Evolutionary conservation across 92 coral and sea anemone species (phyloP), one percentile per base, ranked within the genome.

Genomic region (Palythoa grandis): DNA sequence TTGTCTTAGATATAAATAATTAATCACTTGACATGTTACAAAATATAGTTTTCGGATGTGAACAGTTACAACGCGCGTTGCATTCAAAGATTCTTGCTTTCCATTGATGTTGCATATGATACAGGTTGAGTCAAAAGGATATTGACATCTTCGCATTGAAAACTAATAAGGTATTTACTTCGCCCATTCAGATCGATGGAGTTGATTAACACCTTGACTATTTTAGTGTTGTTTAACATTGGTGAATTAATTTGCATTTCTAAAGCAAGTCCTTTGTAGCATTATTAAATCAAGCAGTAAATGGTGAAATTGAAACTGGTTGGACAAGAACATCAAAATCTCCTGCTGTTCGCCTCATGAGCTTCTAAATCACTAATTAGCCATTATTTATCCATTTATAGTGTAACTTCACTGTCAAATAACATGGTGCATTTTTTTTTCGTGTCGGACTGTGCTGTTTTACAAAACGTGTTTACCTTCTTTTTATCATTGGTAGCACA

Each of bases 221-320:
- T 52, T 63, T 80, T 47, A 48, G 61, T 63, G 22, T 43, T 80
- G 73, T 80, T 80, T 56, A 80, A 67, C 14, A 65, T 80, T 20
- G 47, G 58, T 80, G 73, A 22, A 80, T 39, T 65, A 80, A 80
- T 80, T 80, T 80, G 85, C 85, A 80, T 80, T 43, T 80, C 85
- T 80, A 67, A 67, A 68, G 57, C 74, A 11, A 39, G 29, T 25
- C 53, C 72, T 80, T 65, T 80, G 75, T 80, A 40, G 20, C 66
- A 14, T 80, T 47, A 66, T 80, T 80, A 80, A 66, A 80, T 80
- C 39, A 65, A 22, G 14, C 85, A 37, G 24, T 37, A 79, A 66
- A 47, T 57, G 47, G 23, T 25, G 22, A 79, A 79, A 29, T 29
- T 29, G 50, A 43, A 43, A 58, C 65, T 3, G 19, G 10, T 58